Evolutionary conservation across 2,113 vertebrate species (phyloP), one percentile per base, ranked within the genome.

Genomic region (Aythya baeri): DNA sequence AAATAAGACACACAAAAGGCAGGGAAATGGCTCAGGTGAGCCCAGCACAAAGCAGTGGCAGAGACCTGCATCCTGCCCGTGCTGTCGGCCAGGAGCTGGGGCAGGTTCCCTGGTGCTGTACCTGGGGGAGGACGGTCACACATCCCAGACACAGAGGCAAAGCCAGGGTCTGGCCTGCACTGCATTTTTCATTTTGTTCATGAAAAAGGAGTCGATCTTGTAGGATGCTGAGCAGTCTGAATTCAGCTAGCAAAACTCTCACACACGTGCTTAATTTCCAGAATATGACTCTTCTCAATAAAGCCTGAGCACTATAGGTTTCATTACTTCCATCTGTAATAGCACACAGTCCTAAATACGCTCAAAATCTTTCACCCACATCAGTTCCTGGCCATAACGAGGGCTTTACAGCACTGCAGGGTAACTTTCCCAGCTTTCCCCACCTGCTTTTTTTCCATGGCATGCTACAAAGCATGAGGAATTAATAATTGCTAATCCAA

Each of bases 321-420:
- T 86, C 89, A 93, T 89, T 73, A 49, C 71, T 89, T 66, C 94
- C 91, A 89, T 68, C 94, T 91, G 81, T 44, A 79, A 17, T 50
- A 88, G 85, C 92, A 58, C 61, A 36, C 66, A 49, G 71, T 2
- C 67, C 67, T 14, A 72, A 71, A 66, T 68, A 61, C 0, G 0
- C 74, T 58, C 75, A 38, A 29, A 73, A 16, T 12, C 63, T 36
- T 77, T 79, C 82, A 83, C 67, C 78, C 43, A 0, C 4, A 57
- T 49, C 49, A 21, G 21, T 26, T 91, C 67, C 87, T 80, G 89
- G 77, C 82, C 50, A 9, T 68, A 29, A 26, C 46, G 38, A 71
- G 79, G 79, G n/a, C 81, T 93, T 94, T 38, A 93, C 50, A 89
- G 71, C 81, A 22, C 87, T 70, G 81, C 71, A 84, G 78, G 93